phyloP scores from a whole-genome alignment of 2,797 vertebrate genomes.

The Poliocrania exsul region DNA sequence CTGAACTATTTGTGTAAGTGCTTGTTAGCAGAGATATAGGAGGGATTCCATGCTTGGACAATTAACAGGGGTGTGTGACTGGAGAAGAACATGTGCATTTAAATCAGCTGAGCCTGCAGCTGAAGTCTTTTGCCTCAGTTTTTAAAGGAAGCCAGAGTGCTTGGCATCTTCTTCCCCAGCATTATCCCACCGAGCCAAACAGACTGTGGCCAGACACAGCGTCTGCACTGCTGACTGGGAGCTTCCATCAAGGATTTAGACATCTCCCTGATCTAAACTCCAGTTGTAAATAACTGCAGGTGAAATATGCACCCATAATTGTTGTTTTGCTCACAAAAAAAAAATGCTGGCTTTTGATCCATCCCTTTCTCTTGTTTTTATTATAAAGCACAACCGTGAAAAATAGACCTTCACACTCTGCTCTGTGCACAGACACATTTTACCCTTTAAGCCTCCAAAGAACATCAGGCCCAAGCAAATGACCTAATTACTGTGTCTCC shows the following conservation, averaged over 20 bases:
- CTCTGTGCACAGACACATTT: neutral
- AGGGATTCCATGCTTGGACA: neutral
- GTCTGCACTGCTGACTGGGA: neutral
- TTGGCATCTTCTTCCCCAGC: constrained; percentile 13
- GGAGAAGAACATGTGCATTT: neutral
- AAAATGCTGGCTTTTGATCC: constrained; percentile 19
- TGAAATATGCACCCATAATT: constrained; percentile 23
- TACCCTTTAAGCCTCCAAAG: constrained; percentile 39
- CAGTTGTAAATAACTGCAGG: constrained; percentile 16
- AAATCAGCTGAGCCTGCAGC: neutral
- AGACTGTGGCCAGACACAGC: constrained; percentile 2
- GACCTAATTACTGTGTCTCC: constrained; percentile 27
- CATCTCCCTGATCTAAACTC: neutral
- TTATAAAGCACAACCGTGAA: neutral
- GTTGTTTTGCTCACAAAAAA: neutral
- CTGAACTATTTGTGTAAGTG: neutral
- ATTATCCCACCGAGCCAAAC: neutral
- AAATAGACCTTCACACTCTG: neutral
- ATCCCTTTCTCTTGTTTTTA: neutral
- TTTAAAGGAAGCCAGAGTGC: neutral
- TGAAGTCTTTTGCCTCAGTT: neutral
- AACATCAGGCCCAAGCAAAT: constrained; percentile 27
- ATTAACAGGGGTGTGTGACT: neutral
- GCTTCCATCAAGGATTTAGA: neutral
- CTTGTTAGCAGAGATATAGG: neutral